A percentile compares a stretch with the other conserved stretches of the same genome.
Conservation (phyloP, 2,888 invertebrate genomes). For the Synergus laeviventris region DNA sequence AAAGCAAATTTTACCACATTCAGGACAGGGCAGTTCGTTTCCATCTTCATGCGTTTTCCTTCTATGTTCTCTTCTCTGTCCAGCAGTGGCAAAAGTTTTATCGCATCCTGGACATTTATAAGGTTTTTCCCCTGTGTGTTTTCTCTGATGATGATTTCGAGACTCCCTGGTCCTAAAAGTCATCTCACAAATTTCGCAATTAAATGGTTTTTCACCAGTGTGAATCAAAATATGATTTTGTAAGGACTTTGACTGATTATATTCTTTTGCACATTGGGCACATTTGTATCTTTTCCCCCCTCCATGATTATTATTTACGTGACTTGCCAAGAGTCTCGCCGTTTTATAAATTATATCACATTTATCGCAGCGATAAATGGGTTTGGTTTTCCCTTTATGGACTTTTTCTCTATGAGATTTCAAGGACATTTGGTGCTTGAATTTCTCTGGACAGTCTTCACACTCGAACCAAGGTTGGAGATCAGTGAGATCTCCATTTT, state of each 20-base stretch:
- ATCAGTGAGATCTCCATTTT: conserved; percentile 53
- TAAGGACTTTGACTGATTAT: conserved; percentile 58
- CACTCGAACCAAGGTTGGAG: conserved; percentile 60
- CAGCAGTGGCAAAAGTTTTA: conserved; percentile 55
- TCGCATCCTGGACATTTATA: conserved; percentile 58
- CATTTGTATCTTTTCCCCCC: conserved; percentile 60
- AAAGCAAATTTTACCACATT: conserved; percentile 55
- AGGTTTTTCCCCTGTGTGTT: conserved; percentile 58
- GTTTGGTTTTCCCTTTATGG: conserved; percentile 56
- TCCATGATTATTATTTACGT: conserved; percentile 58
- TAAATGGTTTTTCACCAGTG: conserved; percentile 57
- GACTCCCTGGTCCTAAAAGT: conserved; percentile 57
- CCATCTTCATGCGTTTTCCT: conserved; percentile 54
- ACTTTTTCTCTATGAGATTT: conserved; percentile 59
- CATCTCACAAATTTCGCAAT: conserved; percentile 56
- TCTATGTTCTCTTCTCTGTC: conserved; percentile 56
- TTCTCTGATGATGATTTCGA: conserved; percentile 57
- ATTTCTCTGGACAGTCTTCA: conserved; percentile 56
- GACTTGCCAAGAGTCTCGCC: conserved; percentile 58
- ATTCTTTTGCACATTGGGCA: conserved; percentile 57
- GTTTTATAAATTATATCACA: conserved; percentile 54
- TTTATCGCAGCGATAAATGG: conserved; percentile 54
- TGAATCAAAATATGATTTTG: conserved; percentile 58
- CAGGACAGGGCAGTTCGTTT: conserved; percentile 54
- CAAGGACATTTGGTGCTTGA: conserved; percentile 62